phyloP scores from a whole-genome alignment of 1,140 invertebrate species.

The Aphaenogaster rudis region DNA sequence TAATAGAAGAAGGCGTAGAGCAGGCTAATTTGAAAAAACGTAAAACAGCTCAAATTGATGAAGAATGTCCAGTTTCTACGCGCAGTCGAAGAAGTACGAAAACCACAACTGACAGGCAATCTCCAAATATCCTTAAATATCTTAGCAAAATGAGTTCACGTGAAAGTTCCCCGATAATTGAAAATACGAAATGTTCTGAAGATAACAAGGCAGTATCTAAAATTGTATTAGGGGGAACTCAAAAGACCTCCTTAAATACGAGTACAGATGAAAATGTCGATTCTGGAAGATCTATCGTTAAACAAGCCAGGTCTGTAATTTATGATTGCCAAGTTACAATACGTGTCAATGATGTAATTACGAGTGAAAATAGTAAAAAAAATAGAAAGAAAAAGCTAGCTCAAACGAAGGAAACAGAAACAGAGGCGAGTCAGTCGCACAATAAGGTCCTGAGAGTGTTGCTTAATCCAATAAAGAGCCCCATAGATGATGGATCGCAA shows the following conservation, averaged over 20 bases:
- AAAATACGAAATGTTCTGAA: neutral
- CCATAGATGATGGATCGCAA: constrained; percentile 66
- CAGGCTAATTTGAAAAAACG: constrained; percentile 15
- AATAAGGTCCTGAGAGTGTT: neutral
- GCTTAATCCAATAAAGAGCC: neutral
- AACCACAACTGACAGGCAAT: neutral
- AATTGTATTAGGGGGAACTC: neutral
- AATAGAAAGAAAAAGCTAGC: neutral
- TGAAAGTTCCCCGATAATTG: neutral
- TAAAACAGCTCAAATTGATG: neutral
- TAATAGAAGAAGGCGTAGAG: neutral
- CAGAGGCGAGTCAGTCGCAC: neutral
- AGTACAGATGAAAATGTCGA: neutral
- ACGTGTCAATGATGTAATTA: neutral
- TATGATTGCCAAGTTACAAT: neutral
- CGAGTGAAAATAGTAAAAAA: neutral
- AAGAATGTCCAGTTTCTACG: neutral
- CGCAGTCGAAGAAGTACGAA: neutral
- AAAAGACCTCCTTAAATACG: neutral
- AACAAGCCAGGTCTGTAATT: neutral
- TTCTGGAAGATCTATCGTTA: neutral
- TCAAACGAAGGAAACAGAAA: neutral
- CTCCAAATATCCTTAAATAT: constrained; percentile 15
- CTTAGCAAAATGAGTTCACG: neutral
- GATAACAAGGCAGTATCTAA: neutral